A percentile compares a stretch with the other conserved stretches of the same genome.
Conservation (phyloP, 1,140 invertebrate species). For the Drosophila bipectinata region DNA sequence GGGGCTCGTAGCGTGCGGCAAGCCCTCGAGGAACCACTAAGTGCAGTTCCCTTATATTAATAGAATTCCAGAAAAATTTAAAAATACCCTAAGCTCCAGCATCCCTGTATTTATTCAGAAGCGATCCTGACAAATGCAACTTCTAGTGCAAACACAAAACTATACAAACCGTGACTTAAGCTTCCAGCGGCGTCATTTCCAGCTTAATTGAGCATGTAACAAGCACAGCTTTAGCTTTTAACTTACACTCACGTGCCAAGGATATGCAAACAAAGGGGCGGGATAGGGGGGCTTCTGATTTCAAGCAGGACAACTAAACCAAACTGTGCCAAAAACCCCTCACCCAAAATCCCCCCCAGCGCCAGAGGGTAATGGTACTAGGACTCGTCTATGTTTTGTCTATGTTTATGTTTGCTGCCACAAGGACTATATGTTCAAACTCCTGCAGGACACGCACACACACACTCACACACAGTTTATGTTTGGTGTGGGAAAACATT, state of each 20-base stretch:
- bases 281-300: neutral
- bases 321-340: constrained; percentile 21
- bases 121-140: constrained; percentile 29
- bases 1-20: constrained; percentile 4
- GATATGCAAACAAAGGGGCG: constrained; percentile 60
- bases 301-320: constrained; percentile 21
- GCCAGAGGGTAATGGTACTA: constrained; percentile 17
- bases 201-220: constrained; percentile 79
- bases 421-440: constrained; percentile 47
- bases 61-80: constrained; percentile 40
- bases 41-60: constrained; percentile 36
- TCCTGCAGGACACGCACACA: constrained; percentile 34
- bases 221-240: constrained; percentile 66
- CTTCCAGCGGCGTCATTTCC: constrained; percentile 74
- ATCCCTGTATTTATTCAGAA: neutral
- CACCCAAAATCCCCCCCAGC: constrained; percentile 21
- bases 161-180: constrained; percentile 76
- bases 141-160: constrained; percentile 51
- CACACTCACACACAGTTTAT: constrained; percentile 28
- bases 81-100: constrained; percentile 12
- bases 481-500: constrained; percentile 54
- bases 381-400: constrained; percentile 44
- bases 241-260: constrained; percentile 35
- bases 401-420: constrained; percentile 62
- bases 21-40: neutral